These are phyloP conservation scores for Uropetala carovei DNA, from an alignment of 2,888 invertebrate species.

Conservation along the genomic window DNA sequence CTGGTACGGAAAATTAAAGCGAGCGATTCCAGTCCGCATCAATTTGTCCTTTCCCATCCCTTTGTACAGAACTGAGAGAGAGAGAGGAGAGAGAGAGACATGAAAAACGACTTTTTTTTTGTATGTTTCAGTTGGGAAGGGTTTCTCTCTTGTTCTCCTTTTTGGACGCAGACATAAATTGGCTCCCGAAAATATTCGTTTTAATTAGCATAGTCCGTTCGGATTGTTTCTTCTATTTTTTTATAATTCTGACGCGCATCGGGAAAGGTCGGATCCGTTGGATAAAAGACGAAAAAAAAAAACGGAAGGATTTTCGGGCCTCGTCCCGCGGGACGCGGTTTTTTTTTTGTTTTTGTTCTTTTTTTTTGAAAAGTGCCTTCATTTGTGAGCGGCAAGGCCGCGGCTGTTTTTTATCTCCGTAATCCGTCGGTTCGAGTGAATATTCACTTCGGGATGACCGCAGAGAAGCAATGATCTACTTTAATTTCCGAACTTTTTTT, in stretches of 20 bases:
- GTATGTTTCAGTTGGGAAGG: background rate
- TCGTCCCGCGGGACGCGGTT: background rate
- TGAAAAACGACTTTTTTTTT: background rate
- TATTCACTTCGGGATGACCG: too few relatives aligned
- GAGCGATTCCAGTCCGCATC: slow-evolving; percentile 12
- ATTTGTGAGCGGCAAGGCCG: too few relatives aligned
- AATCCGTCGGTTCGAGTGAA: too few relatives aligned
- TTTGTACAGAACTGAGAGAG: background rate
- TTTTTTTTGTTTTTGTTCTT: background rate
- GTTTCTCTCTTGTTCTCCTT: background rate
- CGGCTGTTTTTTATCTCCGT: too few relatives aligned
- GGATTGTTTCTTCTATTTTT: too few relatives aligned
- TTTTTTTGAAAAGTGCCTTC: too few relatives aligned
- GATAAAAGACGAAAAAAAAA: background rate
- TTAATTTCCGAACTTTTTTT: too few relatives aligned
- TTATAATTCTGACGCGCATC: too few relatives aligned
- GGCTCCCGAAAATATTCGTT: background rate
- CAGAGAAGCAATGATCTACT: too few relatives aligned
- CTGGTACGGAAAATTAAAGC: slow-evolving; percentile 47
- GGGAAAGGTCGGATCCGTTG: too few relatives aligned
- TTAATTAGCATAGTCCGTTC: slow-evolving; percentile 33
- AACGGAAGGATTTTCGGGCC: background rate
- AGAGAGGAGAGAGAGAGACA: background rate
- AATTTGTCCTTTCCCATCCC: slow-evolving; percentile 29
- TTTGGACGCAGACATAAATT: background rate